Conservation (phyloP, 2,113 vertebrate genomes). For the Axis porcinus region DNA sequence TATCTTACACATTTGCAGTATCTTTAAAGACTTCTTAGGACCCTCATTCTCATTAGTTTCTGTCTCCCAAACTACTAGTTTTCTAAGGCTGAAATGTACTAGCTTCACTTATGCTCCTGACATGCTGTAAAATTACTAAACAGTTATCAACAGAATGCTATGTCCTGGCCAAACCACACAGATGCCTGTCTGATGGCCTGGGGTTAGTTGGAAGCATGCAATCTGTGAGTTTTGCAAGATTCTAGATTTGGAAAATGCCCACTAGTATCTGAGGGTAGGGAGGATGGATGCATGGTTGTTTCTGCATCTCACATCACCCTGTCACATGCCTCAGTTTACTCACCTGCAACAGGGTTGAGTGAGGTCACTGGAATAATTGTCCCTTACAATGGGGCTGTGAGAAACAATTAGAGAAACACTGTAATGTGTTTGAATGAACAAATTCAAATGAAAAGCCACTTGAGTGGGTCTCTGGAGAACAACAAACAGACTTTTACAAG, state of each 20-base stretch:
- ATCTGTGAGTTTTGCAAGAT: neutral
- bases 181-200: neutral
- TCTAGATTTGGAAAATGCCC: neutral
- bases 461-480: constrained; percentile 55
- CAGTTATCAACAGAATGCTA: constrained; percentile 19
- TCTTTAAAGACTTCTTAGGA: neutral
- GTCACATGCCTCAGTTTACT: constrained; percentile 25
- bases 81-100: neutral
- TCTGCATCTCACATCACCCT: neutral
- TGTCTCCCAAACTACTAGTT: neutral
- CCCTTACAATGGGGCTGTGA: constrained; percentile 12
- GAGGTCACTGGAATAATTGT: neutral
- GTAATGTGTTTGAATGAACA: constrained; percentile 48
- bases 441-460: constrained; percentile 68
- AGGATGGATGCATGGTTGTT: neutral
- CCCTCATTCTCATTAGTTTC: neutral
- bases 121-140: neutral
- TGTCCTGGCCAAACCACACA: neutral
- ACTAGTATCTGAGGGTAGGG: neutral
- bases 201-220: neutral
- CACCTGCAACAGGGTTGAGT: neutral
- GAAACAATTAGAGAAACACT: constrained; percentile 68
- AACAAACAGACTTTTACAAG: constrained; percentile 75
- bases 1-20: neutral
- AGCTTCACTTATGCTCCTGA: neutral